phyloP scores from a whole-genome alignment of 2,888 invertebrate genomes.

The Physocephala rufipes region DNA sequence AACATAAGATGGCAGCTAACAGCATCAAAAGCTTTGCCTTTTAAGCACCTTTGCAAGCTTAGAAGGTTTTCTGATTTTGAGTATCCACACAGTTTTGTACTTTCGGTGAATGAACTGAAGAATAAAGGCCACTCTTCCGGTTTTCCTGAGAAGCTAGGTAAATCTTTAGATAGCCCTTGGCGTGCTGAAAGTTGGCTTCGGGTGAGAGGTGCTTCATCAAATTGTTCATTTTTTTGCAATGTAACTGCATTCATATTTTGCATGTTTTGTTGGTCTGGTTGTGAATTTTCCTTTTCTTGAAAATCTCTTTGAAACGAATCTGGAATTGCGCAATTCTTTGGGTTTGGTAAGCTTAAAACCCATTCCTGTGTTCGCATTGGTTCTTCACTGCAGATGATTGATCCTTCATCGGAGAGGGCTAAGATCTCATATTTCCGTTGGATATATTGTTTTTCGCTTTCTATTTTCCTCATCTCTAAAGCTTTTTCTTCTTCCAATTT shows the following conservation, averaged over 20 bases:
- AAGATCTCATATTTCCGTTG: not conserved
- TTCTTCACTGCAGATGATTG: not conserved
- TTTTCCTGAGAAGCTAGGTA: slow-evolving; percentile 14
- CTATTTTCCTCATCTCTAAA: not conserved
- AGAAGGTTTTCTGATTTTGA: slow-evolving; percentile 8
- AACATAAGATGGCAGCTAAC: slow-evolving; percentile 7
- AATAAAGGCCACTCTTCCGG: slow-evolving; percentile 8
- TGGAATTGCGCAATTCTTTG: not conserved
- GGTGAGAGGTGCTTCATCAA: not conserved
- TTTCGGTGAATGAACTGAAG: slow-evolving; percentile 11
- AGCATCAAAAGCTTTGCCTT: slow-evolving; percentile 10
- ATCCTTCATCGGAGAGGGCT: not conserved
- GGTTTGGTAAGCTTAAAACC: not conserved
- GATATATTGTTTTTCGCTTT: not conserved
- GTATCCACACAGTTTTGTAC: slow-evolving; percentile 10
- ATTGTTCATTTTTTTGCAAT: not conserved
- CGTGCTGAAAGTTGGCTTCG: slow-evolving; percentile 11
- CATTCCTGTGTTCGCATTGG: not conserved
- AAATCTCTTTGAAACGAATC: not conserved
- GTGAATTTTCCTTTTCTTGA: not conserved
- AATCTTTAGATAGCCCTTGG: not conserved
- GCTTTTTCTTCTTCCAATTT: not conserved
- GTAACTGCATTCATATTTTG: not conserved
- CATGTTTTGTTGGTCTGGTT: not conserved
- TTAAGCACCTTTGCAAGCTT: slow-evolving; percentile 7